phyloP scores from a whole-genome alignment of 2,797 vertebrate species.

The Sphaeramia orbicularis region DNA sequence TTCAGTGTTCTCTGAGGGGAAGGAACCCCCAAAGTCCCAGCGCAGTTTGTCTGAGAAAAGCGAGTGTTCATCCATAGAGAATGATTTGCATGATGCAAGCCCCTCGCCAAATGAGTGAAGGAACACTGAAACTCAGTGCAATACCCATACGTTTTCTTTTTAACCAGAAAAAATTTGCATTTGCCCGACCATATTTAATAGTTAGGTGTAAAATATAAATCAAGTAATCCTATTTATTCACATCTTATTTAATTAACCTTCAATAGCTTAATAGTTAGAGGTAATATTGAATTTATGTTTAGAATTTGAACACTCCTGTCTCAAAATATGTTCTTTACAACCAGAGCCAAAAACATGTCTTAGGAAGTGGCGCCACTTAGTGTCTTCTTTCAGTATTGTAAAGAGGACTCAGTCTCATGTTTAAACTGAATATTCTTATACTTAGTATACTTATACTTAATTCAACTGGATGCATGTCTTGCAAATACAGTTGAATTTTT shows the following conservation, averaged over 20 bases:
- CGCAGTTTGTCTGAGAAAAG: slow-evolving; percentile 41
- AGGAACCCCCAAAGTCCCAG: slow-evolving; percentile 43
- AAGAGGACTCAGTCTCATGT: slow-evolving; percentile 8
- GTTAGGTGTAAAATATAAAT: slow-evolving; percentile 21
- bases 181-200: slow-evolving; percentile 47
- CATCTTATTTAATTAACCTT: slow-evolving; percentile 29
- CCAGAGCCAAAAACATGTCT: slow-evolving; percentile 23
- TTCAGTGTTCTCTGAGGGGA: slow-evolving; percentile 45
- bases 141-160: slow-evolving; percentile 42
- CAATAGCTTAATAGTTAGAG: background rate
- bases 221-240: slow-evolving; percentile 46
- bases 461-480: background rate
- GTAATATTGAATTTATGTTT: too few relatives aligned
- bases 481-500: slow-evolving; percentile 12
- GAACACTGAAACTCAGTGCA: slow-evolving; percentile 13
- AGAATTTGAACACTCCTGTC: background rate
- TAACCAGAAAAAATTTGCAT: slow-evolving; percentile 49
- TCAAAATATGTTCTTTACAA: slow-evolving; percentile 1
- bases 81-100: slow-evolving; percentile 48
- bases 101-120: slow-evolving; percentile 65
- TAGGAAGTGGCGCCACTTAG: slow-evolving; percentile 69
- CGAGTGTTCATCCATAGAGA: slow-evolving; percentile 54
- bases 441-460: background rate
- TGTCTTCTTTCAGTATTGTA: slow-evolving; percentile 68
- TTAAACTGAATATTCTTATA: background rate